A percentile compares a stretch with the other conserved stretches of the same genome.
Conservation (phyloP, 1,140 invertebrate genomes). For the Mizuhopecten yessoensis region DNA sequence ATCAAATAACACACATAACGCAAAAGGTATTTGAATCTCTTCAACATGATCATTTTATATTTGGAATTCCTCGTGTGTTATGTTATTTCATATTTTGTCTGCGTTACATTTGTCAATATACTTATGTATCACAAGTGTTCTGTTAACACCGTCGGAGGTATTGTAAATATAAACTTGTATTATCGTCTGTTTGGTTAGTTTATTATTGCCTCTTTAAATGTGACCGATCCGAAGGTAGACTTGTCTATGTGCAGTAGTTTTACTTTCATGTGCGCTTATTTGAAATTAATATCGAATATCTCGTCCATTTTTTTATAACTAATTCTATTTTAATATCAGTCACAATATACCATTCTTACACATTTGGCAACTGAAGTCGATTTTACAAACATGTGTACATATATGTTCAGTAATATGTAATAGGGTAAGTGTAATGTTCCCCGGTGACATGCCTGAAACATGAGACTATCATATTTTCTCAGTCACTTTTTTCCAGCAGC, state of each 20-base stretch:
- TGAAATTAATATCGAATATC: too few relatives aligned
- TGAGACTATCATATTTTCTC: too few relatives aligned
- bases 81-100: conserved; percentile 19
- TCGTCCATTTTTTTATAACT: too few relatives aligned
- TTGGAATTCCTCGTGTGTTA: neutral
- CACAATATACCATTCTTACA: neutral
- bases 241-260: neutral
- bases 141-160: neutral
- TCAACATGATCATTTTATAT: neutral
- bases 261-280: neutral
- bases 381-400: too few relatives aligned
- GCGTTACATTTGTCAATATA: conserved; percentile 23
- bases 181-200: neutral
- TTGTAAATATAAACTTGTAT: neutral
- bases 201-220: neutral
- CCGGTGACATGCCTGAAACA: too few relatives aligned
- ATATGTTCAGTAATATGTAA: too few relatives aligned
- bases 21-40: neutral
- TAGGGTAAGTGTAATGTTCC: too few relatives aligned
- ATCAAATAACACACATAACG: neutral
- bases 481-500: too few relatives aligned
- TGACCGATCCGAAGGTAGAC: neutral
- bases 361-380: too few relatives aligned
- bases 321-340: neutral
- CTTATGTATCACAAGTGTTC: neutral